Base-by-base conservation (phyloP, 2,113 vertebrate species). In the Tenebrosternarchus preto region DNA sequence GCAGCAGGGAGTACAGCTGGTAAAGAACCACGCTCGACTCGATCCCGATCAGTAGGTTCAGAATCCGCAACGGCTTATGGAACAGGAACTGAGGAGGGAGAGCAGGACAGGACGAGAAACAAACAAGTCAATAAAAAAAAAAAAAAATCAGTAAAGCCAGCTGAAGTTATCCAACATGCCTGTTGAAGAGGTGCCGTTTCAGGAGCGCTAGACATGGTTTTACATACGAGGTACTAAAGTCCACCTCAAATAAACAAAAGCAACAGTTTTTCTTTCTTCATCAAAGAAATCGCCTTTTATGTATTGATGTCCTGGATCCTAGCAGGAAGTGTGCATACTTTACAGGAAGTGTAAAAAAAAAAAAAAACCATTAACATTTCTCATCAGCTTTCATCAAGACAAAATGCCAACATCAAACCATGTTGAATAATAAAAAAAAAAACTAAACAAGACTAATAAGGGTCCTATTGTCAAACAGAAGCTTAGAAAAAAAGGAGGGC, bases 31-130 rank as follows among this genome's bases (percentile, higher is more conserved):
- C 95, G 0, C 95, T 96, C 88, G 95, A 97, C 89, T 99, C 97
- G 0, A 99, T 98, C 83, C 97, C 93, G 81, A 99, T 97, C 77
- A 99, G 94, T 83, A 98, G 91, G 93, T 99, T 99, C 86, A 99
- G 93, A 89, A 99, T 96, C 94, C 97, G 94, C 95, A 99, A 95
- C 0, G 98, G 98, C 86, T 96, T 97, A 89, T 98, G 98, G 76
- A 99, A 99, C 59, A 99, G 93, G 86, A 99, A 98, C 98, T 99
- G 90, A 86, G 80, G 25, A 80, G 16, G 43, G 57, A 72, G 31
- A 1, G 12, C 0, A 64, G n/a, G 20, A 29, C 3, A 56, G 27
- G 17, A 0, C 56, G 15, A 20, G 5, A 29, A 4, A 16, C 17
- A 66, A 33, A 66, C 22, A 25, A 19, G 36, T 36, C 3, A 36